phyloP scores from a whole-genome alignment of 2,113 vertebrate species.

The Emydocephalus ijimae region DNA sequence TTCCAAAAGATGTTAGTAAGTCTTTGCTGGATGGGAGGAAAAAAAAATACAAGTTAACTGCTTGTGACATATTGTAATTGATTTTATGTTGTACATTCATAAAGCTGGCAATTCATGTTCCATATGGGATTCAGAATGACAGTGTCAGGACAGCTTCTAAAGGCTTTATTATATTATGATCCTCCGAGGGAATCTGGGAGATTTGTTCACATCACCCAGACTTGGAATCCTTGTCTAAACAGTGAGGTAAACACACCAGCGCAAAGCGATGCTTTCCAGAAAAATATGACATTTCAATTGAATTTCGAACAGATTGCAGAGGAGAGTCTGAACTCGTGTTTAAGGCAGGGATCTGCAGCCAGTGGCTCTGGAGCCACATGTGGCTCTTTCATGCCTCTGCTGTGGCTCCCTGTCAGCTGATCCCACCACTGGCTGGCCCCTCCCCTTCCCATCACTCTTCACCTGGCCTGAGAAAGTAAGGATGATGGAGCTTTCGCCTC shows the following conservation, averaged over 20 bases:
- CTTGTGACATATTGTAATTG: slow-evolving; percentile 57
- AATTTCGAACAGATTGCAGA: not conserved
- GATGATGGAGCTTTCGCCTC: too few relatives aligned
- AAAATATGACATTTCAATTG: not conserved
- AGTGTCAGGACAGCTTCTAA: slow-evolving; percentile 39
- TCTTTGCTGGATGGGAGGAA: slow-evolving; percentile 7
- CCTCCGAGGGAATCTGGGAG: slow-evolving; percentile 21
- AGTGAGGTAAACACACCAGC: not conserved
- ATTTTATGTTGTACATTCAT: slow-evolving; percentile 62
- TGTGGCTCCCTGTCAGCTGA: too few relatives aligned
- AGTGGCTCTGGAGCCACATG: too few relatives aligned
- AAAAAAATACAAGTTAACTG: slow-evolving; percentile 50
- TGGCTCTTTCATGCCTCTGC: too few relatives aligned
- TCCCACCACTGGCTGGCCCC: too few relatives aligned
- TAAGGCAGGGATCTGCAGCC: too few relatives aligned
- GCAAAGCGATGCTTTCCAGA: not conserved
- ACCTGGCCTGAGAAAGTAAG: too few relatives aligned
- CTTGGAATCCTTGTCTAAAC: slow-evolving; percentile 5
- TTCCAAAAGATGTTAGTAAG: slow-evolving; percentile 47
- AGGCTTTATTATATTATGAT: not conserved
- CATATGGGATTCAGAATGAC: slow-evolving; percentile 38
- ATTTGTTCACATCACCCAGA: not conserved
- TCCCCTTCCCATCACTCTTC: too few relatives aligned
- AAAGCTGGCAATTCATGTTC: slow-evolving; percentile 46
- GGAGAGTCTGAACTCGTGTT: not conserved